Base-by-base conservation (phyloP, 2,888 invertebrate species). In the Tinea pellionella region DNA sequence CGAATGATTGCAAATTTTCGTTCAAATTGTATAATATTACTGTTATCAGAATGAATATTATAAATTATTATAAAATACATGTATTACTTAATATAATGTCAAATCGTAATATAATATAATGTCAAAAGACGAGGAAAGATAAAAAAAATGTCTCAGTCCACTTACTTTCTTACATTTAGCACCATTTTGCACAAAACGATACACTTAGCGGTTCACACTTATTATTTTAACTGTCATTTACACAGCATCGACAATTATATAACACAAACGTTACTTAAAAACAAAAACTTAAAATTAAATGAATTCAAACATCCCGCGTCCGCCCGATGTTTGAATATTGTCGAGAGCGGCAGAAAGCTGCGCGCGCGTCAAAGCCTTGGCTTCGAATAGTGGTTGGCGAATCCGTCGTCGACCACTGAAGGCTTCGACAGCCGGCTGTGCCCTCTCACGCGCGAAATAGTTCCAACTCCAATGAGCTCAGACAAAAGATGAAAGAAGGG, bases 121-220 rank as follows among this genome's bases (percentile, higher is more conserved):
- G n/a, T 24, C 24, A 24, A 9, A 37, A 37, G 37, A 42, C 47
- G 47, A 15, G 24, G 24, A 24, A 12, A 24, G 32, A 30, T 32
- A 55, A 30, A 55, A 19, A 41, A 62, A 63, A 66, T 63, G 63
- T 66, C 65, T 66, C 65, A 75, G 68, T 69, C 69, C 70, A 78
- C 81, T 83, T 74, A 86, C 86, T 80, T 83, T 59, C 37, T 41
- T 67, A 75, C 63, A 74, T 69, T 79, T 68, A 78, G 68, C 75
- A 80, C 73, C 86, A 86, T 86, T 79, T 80, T 86, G 72, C 75
- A 78, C 69, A 6, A 37, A 24, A 24, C 24, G 24, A 37, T 37
- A 47, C 53, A 53, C 71, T 67, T 61, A 63, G 63, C 65, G 63
- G 63, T 66, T 60, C 67, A 66, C 74, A 65, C 63, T 64, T 63